Evolutionary conservation across 2,797 vertebrate species (phyloP).

Genomic region (Fringilla coelebs): DNA sequence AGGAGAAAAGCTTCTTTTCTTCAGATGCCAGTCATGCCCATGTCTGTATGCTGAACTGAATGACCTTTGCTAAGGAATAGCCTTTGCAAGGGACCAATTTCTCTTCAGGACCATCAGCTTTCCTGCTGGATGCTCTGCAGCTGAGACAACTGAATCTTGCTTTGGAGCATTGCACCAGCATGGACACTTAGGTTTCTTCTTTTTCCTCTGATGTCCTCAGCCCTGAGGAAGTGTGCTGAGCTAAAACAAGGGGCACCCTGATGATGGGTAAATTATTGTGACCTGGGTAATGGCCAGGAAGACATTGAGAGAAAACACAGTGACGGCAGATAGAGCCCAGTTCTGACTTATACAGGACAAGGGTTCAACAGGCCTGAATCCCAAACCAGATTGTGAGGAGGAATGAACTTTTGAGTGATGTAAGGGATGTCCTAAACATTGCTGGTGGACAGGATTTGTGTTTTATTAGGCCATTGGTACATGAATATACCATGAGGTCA

Average conservation of each 20-base stretch:
- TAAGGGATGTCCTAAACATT: neutral
- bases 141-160: neutral
- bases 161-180: neutral
- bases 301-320: neutral
- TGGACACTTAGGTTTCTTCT: neutral
- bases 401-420: neutral
- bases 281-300: fast-evolving
- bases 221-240: neutral
- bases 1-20: neutral
- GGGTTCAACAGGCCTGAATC: neutral
- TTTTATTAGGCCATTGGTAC: neutral
- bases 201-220: neutral
- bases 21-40: neutral
- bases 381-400: neutral
- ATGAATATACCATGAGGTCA: neutral
- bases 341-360: neutral
- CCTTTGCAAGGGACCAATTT: neutral
- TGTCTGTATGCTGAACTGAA: neutral
- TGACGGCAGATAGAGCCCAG: neutral
- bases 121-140: neutral
- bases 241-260: neutral
- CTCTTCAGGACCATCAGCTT: neutral
- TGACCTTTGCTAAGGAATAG: neutral
- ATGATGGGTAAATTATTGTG: fast-evolving
- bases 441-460: neutral